Evolutionary conservation across 2,113 vertebrate genomes (phyloP), one percentile per base, ranked within the genome.

Genomic region (Barbus barbus): DNA sequence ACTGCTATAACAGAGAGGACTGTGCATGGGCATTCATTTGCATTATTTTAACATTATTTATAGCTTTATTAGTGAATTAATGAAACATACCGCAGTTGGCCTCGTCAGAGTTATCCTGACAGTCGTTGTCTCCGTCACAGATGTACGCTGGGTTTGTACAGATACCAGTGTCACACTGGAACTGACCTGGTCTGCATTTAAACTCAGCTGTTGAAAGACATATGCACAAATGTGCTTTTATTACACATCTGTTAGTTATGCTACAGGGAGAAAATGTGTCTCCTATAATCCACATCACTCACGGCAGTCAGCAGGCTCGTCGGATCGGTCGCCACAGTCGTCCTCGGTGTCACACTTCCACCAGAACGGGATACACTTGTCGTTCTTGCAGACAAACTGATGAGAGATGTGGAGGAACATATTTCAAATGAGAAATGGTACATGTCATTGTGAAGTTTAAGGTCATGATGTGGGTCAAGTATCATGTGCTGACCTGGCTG

Each of bases 341-440:
- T 99, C 97, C 92, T 99, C 98, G 0, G 98, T 99, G 94, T 99
- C 98, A 84, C 98, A 99, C 91, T 98, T 99, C 98, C 98, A 99
- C 98, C 98, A 99, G 95, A 99, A 99, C 87, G 98, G 98, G 93
- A 99, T 99, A 93, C 98, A 99, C 88, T 99, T 99, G 94, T 99
- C 98, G 0, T 99, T 99, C 94, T 98, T 98, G 91, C 98, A 99
- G 75, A 99, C 98, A 89, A 98, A 99, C 98, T 99, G 90, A 33
- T 14, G 38, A 65, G 22, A 76, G 24, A 75, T 18, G 24, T 28
- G 5, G 14, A 48, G 14, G 44, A 46, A 14, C 44, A 46, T 46
- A 46, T 46, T 46, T 46, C 44, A 46, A 28, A 36, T 11, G 28
- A 12, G 28, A 13, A 24, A 22, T 24, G 7, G 51, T 56, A 48